phyloP scores from a whole-genome alignment of 2,888 invertebrate genomes.

The Baronia brevicornis region DNA sequence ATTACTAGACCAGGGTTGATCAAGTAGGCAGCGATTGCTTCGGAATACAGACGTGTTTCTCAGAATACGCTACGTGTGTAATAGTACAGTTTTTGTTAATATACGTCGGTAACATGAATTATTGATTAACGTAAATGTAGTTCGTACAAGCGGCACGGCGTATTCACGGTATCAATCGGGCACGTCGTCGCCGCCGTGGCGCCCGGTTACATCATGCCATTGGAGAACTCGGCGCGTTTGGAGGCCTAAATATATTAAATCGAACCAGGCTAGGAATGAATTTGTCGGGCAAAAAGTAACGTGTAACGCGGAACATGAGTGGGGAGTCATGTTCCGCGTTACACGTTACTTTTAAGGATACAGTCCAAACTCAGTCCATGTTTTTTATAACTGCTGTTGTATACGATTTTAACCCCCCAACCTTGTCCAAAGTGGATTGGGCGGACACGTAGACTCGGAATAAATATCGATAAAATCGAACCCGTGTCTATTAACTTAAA shows the following conservation, averaged over 20 bases:
- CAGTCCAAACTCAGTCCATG: too few relatives aligned
- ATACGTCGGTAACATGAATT: slow-evolving; percentile 26
- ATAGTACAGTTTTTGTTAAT: slow-evolving; percentile 22
- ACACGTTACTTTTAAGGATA: slow-evolving; percentile 58
- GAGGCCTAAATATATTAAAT: slow-evolving; percentile 43
- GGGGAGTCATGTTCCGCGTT: slow-evolving; percentile 31
- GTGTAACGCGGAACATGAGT: too few relatives aligned
- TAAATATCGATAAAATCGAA: too few relatives aligned
- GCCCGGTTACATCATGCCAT: slow-evolving; percentile 65
- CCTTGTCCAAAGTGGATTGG: too few relatives aligned
- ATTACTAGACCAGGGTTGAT: too few relatives aligned
- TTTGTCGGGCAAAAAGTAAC: slow-evolving; percentile 32
- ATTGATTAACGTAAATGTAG: slow-evolving; percentile 27
- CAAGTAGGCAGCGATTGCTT: background rate
- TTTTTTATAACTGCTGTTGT: too few relatives aligned
- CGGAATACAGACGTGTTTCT: slow-evolving; percentile 15
- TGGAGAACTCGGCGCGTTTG: slow-evolving; percentile 58
- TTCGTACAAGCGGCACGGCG: slow-evolving; percentile 19
- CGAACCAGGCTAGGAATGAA: slow-evolving; percentile 46
- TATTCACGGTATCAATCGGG: slow-evolving; percentile 29
- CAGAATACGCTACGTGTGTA: slow-evolving; percentile 15
- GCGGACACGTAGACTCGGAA: too few relatives aligned
- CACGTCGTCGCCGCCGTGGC: slow-evolving; percentile 46
- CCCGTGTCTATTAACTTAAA: too few relatives aligned
- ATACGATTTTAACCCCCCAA: too few relatives aligned